phyloP scores from a whole-genome alignment of 2,113 vertebrate genomes.

The Crotalus horridus region DNA sequence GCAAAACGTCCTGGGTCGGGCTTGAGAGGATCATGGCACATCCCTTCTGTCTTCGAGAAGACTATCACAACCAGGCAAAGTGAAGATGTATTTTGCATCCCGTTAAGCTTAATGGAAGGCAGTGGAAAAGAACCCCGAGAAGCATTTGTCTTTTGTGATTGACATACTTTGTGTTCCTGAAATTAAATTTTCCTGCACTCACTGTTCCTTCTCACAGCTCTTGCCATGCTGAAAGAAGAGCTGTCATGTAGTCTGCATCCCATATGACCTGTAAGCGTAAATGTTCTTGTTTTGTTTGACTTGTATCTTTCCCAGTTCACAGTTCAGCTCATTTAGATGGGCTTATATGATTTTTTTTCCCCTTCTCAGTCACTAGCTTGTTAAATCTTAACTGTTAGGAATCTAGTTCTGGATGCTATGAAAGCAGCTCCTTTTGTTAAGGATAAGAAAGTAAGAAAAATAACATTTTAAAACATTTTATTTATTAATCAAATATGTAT shows the following conservation, averaged over 20 bases:
- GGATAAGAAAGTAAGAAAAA: slow-evolving; percentile 4
- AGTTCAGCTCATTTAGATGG: neutral
- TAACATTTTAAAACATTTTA: neutral
- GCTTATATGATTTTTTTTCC: neutral
- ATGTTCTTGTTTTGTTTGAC: slow-evolving; percentile 25
- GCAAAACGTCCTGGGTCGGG: neutral
- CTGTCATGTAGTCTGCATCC: neutral
- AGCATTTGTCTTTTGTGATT: neutral
- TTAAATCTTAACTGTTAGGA: slow-evolving; percentile 32
- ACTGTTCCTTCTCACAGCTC: slow-evolving; percentile 23
- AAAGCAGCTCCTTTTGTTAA: slow-evolving; percentile 27
- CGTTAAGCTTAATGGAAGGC: neutral
- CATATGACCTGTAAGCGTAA: neutral
- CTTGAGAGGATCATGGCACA: neutral
- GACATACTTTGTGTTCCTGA: neutral
- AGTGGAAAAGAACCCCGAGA: neutral
- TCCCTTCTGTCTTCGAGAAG: neutral
- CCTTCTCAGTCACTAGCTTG: slow-evolving; percentile 5
- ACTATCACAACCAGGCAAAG: neutral
- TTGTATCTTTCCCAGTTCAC: slow-evolving; percentile 6
- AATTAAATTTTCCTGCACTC: slow-evolving; percentile 1
- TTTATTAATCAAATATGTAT: neutral
- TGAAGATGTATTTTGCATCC: neutral
- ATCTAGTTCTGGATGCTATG: slow-evolving; percentile 3
- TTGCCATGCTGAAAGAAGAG: slow-evolving; percentile 7